Evolutionary conservation across 2,113 vertebrate genomes (phyloP).

Genomic region (Etheostoma spectabile): DNA sequence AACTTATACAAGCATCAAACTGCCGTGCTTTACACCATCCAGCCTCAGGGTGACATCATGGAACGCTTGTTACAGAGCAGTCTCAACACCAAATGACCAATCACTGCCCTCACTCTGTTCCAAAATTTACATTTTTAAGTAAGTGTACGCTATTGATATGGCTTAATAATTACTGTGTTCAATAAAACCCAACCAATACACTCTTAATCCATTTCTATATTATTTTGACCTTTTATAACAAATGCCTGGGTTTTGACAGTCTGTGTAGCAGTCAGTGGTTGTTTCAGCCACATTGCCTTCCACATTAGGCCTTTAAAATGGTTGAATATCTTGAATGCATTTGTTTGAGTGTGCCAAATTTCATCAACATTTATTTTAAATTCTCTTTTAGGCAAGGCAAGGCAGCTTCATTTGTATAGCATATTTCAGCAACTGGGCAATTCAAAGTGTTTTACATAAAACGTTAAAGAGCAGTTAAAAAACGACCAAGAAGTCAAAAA

Average conservation of each 20-base stretch:
- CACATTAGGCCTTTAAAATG: neutral
- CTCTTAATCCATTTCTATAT: neutral
- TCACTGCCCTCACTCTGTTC: neutral
- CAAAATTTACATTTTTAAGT: neutral
- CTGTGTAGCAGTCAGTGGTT: too few species aligned
- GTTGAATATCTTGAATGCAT: neutral
- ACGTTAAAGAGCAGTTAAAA: too few species aligned
- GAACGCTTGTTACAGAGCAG: neutral
- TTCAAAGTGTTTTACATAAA: too few species aligned
- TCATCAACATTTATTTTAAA: too few species aligned
- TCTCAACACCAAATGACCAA: neutral
- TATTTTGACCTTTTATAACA: too few species aligned
- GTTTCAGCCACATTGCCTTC: neutral
- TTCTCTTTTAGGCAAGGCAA: too few species aligned
- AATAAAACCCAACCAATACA: neutral
- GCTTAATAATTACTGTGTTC: neutral
- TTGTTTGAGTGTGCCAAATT: neutral
- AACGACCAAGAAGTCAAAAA: too few species aligned
- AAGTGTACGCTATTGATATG: neutral
- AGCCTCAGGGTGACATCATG: constrained; percentile 47
- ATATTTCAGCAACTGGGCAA: too few species aligned
- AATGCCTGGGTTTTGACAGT: too few species aligned
- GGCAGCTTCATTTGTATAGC: too few species aligned
- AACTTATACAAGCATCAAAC: neutral
- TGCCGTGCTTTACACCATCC: neutral